Evolutionary conservation across 2,797 vertebrate species (phyloP), one percentile per base, ranked within the genome.

Genomic region (Dendrocincla tyrannina): DNA sequence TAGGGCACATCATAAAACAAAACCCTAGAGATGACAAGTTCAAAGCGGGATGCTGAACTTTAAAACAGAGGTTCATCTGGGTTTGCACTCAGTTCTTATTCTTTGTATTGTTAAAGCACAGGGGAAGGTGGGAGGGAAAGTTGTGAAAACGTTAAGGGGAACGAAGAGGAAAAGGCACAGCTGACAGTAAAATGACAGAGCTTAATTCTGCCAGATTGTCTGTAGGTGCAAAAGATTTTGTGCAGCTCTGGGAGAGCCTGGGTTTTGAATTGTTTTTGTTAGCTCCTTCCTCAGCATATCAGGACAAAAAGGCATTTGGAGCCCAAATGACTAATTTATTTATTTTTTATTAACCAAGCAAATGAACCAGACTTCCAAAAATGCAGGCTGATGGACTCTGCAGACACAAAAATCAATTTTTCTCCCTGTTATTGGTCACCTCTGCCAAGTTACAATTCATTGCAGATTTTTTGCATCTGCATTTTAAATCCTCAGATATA

Each of bases 391-490:
- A 95, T 74, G 27, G 77, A 86, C 78, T 85, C 77, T 35, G 10
- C 83, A 91, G 89, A 18, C 56, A 63, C 17, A 85, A 80, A 92
- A 88, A 84, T 33, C 55, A 44, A 27, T 60, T 76, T 91, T 82
- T 50, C 78, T 70, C 73, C 59, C 17, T 0, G 0, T 41, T 87
- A 70, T 60, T 19, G n/a, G 76, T 25, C 24, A 15, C 18, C 52
- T 33, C 37, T 74, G 77, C 88, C 94, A 93, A 90, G 74, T 74
- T 37, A 70, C 49, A 80, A 94, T 73, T 64, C 70, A 42, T 1
- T 50, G 63, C 83, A 94, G 80, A 73, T 77, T 95, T 82, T 68
- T 42, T 53, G 24, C 73, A 80, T 84, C 80, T 93, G 59, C 85
- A 60, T 90, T 95, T 95, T 87, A 91, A 90, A 95, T 62, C 69